Base-by-base conservation (phyloP, 2,888 invertebrate species). In the Morpho helenor region DNA sequence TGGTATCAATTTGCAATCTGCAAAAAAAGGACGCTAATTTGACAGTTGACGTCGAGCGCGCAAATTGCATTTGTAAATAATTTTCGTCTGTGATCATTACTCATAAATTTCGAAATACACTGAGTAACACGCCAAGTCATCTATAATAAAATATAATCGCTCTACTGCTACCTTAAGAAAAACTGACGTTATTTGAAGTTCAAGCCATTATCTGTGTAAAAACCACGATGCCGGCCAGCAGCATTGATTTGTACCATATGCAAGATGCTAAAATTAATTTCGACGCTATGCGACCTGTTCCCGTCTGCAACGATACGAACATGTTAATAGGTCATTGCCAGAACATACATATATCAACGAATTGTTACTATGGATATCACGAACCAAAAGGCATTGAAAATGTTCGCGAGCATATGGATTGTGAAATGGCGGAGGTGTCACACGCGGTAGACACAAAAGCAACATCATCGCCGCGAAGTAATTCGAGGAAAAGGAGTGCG, bases 291-390 rank as follows among this genome's bases (percentile, higher is more conserved):
- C 82, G 87, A 70, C 90, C 88, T 68, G 84, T 83, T 68, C 86
- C 87, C 65, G 73, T 87, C 77, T 84, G 79, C 68, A 64, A 73
- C 63, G 80, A 84, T 74, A 75, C 79, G 70, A 83, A 80, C 71
- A 79, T 77, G 70, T 71, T 75, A 74, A 74, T 78, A 76, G 82
- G 80, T 66, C 87, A 84, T 78, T 85, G 80, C 76, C 87, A 82
- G 64, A 88, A 81, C 69, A 71, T 90, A 66, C 88, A 88, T 71
- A 79, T 91, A 70, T 91, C 91, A 51, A 87, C 85, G 49, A 91
- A 91, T 75, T 89, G 89, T 68, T 92, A 91, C 70, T 91, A 92
- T 65, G 92, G 92, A 54, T 91, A 82, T 73, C 90, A 91, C 58
- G 79, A 83, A 62, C 68, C 79, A 49, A 82, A 83, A 67, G 75